phyloP scores from a whole-genome alignment of 2,113 vertebrate genomes.

The Eclectus roratus region DNA sequence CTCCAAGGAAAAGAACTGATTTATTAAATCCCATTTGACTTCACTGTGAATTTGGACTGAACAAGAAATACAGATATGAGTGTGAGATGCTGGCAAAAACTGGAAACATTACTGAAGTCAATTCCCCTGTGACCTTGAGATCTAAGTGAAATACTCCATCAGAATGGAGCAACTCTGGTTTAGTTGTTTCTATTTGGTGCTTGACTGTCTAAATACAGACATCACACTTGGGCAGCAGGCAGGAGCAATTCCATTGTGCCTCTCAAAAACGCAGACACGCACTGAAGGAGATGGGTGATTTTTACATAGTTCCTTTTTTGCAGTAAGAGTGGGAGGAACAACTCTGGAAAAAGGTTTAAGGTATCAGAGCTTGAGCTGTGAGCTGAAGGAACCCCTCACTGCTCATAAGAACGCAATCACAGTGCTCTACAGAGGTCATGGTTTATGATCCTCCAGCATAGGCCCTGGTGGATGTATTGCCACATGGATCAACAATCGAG shows the following conservation, averaged over 20 bases:
- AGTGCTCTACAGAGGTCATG: not conserved
- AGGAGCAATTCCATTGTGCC: not conserved
- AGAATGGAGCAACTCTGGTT: not conserved
- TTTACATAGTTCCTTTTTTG: not conserved
- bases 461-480: not conserved
- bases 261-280: not conserved
- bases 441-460: not conserved
- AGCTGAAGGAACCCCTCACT: not conserved
- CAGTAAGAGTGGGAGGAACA: not conserved
- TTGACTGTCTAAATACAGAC: not conserved
- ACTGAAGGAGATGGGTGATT: not conserved
- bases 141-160: not conserved
- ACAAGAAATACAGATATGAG: not conserved
- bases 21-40: constrained; percentile 4
- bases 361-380: not conserved
- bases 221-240: not conserved
- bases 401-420: not conserved
- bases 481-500: not conserved
- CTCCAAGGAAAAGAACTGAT: not conserved
- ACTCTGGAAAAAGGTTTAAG: not conserved
- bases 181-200: not conserved
- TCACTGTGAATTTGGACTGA: not conserved
- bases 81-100: not conserved
- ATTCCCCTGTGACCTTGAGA: not conserved
- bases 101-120: not conserved